Base-by-base conservation (phyloP, 2,888 invertebrate genomes). In the Pyralis farinalis region DNA sequence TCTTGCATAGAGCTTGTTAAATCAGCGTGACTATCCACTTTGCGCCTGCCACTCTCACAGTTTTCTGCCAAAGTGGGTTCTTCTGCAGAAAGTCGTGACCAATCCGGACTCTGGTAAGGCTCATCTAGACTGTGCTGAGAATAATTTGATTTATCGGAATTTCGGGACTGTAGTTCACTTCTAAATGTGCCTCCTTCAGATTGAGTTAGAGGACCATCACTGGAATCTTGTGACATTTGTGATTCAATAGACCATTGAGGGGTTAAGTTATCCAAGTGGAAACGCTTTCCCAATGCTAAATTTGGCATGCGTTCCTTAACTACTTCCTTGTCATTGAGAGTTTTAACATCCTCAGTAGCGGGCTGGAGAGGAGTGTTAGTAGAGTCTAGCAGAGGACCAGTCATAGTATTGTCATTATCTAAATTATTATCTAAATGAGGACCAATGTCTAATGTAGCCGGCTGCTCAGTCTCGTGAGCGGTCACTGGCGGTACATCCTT, bases 161-260 rank as follows among this genome's bases (percentile, higher is more conserved):
- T 86, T 49, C 91, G 80, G 1, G 92, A 92, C 46, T 90, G 89
- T 61, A 90, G 90, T 53, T 90, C 90, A 77, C 91, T 91, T 62
- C 86, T 73, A 49, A 91, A 91, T 33, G 91, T 91, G 40, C 91
- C 91, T 58, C 91, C 91, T 59, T 92, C 92, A 7, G 92, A 91
- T 7, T 91, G 91, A 35, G 91, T 91, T 28, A 90, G 78, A 12
- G 90, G 80, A 22, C 92, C 91, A 55, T 92, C 92, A 46, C 92
- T 92, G 1, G 92, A 92, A 55, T 92, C 92, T 63, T 92, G 91
- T 7, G 92, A 92, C 74, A 91, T 89, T 65, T 92, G 92, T 25
- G 92, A 92, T 63, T 93, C 93, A 40, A 91, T 91, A 3, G 92
- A 92, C 92, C 92, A 92, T 54, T 92, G 92, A 1, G 92, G 92